phyloP scores from a whole-genome alignment of 2,797 vertebrate genomes.

The Graptemys geographica region DNA sequence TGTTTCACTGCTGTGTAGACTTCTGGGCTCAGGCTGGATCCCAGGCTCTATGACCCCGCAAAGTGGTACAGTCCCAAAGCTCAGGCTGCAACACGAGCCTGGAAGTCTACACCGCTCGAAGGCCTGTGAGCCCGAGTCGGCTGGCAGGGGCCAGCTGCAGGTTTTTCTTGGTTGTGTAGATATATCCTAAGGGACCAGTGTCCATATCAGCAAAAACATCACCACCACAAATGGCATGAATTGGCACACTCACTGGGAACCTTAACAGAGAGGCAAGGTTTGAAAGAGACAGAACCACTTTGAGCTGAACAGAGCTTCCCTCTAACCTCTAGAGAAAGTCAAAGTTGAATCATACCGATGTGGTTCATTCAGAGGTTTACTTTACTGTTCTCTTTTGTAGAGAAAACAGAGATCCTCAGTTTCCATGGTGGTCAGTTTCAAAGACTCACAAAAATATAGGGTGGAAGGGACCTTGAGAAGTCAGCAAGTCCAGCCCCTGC shows the following conservation, averaged over 20 bases:
- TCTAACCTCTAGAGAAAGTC: background rate
- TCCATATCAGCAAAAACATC: background rate
- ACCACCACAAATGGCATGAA: background rate
- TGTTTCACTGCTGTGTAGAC: no score
- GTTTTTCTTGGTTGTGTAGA: background rate
- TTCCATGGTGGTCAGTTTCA: background rate
- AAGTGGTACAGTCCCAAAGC: background rate
- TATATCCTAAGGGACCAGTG: background rate
- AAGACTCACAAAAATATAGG: background rate
- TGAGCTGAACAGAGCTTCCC: background rate
- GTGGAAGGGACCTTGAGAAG: background rate
- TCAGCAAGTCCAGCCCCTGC: background rate
- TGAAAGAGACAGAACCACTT: background rate
- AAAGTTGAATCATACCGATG: background rate
- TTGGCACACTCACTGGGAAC: background rate
- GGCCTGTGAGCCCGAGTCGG: background rate
- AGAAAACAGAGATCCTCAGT: background rate
- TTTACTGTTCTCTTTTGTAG: background rate
- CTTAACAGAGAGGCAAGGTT: background rate
- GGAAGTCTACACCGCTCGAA: background rate
- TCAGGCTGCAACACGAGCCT: no score
- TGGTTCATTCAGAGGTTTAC: background rate
- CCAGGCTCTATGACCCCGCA: background rate
- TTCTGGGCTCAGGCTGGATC: no score
- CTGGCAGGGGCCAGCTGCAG: background rate